Evolutionary conservation across 2,797 vertebrate species (phyloP), one percentile per base, ranked within the genome.

Genomic region (Danio albolineatus): DNA sequence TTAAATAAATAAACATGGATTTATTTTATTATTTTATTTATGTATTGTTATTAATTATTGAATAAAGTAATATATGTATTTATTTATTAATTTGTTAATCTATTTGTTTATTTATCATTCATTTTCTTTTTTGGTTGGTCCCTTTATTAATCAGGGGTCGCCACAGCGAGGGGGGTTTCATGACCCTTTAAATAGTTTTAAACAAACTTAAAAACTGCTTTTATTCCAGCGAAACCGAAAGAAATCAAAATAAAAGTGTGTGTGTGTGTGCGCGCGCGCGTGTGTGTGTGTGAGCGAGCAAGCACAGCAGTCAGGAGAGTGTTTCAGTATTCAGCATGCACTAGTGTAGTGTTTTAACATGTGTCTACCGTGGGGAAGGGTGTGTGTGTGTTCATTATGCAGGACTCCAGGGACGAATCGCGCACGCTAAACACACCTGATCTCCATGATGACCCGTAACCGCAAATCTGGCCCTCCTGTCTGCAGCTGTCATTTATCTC

Each of bases 401-500:
- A 41, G 39, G 51, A 10, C 67, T 65, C 64, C 16, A 38, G 73
- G 66, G 72, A 67, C 62, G 44, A 69, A 62, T 69, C 14, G 41
- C 78, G 59, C 66, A 80, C 41, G 46, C 19, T 66, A 65, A 65
- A 51, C 77, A 71, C 48, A 77, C 75, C 61, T 75, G 70, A 81
- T 81, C 78, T 72, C 64, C 60, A 51, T 38, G 8, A 57, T 44
- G 78, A 81, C 82, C 79, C 79, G 48, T 62, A 74, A 81, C 82
- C 43, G 38, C 51, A 69, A 62, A 78, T 57, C 73, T 44, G 43
- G 60, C 44, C 73, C 71, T 9, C 49, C 69, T 73, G 61, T 83
- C 73, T 74, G 54, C 79, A 81, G 53, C 79, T 81, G 82, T 81
- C 79, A 69, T 51, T 78, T 64, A 74, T 84, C 67, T 78, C 74